Conservation (phyloP, 1,140 invertebrate species). For the Ephestia elutella region DNA sequence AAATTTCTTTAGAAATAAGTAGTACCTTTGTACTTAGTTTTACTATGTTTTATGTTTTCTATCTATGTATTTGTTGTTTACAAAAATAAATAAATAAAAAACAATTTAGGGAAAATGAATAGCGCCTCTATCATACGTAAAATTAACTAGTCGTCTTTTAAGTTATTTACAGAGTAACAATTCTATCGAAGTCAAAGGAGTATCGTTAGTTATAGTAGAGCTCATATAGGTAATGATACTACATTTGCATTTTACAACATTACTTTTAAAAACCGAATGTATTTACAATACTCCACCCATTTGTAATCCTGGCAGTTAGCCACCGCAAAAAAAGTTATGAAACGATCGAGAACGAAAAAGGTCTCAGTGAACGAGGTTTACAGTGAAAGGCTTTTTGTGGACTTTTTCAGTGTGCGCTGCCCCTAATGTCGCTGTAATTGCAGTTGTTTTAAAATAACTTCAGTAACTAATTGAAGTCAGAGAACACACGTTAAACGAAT, state of each 20-base stretch:
- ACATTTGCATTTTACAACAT: background rate
- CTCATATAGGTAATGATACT: no score
- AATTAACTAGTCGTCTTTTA: no score
- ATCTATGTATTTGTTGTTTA: no score
- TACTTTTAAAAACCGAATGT: background rate
- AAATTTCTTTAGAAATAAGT: no score
- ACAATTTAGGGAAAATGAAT: no score
- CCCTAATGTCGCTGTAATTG: background rate
- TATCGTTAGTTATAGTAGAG: no score
- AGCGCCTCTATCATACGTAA: no score
- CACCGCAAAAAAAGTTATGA: background rate
- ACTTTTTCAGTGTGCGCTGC: background rate
- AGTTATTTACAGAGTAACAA: no score
- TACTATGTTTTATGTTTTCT: no score
- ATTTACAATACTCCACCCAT: background rate
- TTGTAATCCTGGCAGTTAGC: background rate
- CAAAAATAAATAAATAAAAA: no score
- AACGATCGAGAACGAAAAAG: background rate
- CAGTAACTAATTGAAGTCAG: background rate
- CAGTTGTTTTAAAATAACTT: conserved; percentile 1
- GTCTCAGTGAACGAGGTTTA: background rate
- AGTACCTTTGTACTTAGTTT: no score
- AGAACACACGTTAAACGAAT: background rate
- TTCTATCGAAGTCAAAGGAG: no score
- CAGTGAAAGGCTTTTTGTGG: conserved; percentile 7